Evolutionary conservation across 53 echinoderm and acorn worm species (phyloP), one percentile per base, ranked within the genome.

Genomic region (Mesocentrotus franciscanus): DNA sequence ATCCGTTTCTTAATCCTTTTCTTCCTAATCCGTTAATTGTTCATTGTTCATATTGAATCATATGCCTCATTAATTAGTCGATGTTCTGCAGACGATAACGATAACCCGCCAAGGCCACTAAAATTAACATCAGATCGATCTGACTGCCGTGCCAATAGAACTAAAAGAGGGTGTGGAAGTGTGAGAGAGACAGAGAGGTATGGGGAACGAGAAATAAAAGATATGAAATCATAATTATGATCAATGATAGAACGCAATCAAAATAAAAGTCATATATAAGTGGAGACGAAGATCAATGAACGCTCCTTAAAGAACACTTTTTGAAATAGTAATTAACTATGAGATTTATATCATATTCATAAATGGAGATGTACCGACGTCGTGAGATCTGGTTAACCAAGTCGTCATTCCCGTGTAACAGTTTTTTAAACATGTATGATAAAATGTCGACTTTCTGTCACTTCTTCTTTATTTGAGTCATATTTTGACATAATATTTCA

Each of bases 11-110:
- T 76, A 76, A 76, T 76, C 76, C 76, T 27, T 27, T 30, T 36
- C 17, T 24, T 84, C 22, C 22, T 84, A 84, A 84, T 84, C 84
- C 84, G 10, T 84, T 84, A 84, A 84, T 84, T 84, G 84, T 20
- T 84, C 55, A 84, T 84, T 84, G 84, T 84, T 84, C 84, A 9
- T 49, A 84, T 84, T 17, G 42, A 84, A 84, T 55, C 22, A 84
- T 10, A 42, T 22, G 55, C 84, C 22, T 84, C 84, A 84, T 84
- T 84, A 84, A 49, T 42, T 84, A 1, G 8, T 18, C 15, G 49
- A 5, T 42, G 22, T 22, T 55, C 49, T 22, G 17, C 16, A 39
- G 56, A 55, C 55, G 84, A 20, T 79, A 49, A 33, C 34, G 34
- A 78, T 34, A 30, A 16, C n/a, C 34, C 78, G 78, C 12, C 13